These are phyloP conservation scores for Colletes latitarsis DNA, from an alignment of 1,140 invertebrate genomes.

Conservation along the genomic window DNA sequence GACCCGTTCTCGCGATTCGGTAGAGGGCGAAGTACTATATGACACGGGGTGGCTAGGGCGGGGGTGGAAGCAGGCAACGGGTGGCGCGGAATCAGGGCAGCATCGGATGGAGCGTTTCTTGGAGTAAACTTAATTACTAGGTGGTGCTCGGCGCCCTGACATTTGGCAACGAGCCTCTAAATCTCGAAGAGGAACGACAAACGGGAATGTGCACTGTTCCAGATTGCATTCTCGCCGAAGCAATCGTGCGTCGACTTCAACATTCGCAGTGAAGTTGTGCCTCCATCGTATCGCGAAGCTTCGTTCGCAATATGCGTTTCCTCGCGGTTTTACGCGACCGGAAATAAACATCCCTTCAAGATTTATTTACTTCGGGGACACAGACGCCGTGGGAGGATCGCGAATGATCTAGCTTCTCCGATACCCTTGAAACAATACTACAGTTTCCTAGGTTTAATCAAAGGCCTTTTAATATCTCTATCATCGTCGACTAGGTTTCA, in stretches of 20 bases:
- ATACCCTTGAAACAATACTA: too few relatives aligned
- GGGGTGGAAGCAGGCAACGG: conserved; percentile 2
- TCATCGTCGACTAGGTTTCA: too few relatives aligned
- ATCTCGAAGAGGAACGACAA: conserved; percentile 66
- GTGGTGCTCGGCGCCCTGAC: conserved; percentile 64
- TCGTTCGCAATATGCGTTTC: conserved; percentile 7
- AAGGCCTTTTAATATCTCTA: too few relatives aligned
- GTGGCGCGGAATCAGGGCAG: conserved; percentile 13
- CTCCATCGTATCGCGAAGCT: conserved; percentile 13
- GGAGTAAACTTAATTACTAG: conserved; percentile 73
- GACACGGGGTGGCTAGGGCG: conserved; percentile 8
- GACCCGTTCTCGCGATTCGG: background rate
- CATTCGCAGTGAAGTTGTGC: conserved; percentile 1
- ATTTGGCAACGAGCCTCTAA: conserved; percentile 72
- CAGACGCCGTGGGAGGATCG: too few relatives aligned
- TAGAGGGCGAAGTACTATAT: conserved; percentile 30
- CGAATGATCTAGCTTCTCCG: background rate
- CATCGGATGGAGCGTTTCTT: conserved; percentile 52
- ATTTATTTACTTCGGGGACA: background rate
- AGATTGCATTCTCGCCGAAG: conserved; percentile 66
- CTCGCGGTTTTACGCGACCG: conserved; percentile 5
- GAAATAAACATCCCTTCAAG: background rate
- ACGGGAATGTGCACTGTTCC: conserved; percentile 54
- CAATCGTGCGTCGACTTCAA: conserved; percentile 61
- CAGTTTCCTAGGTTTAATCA: too few relatives aligned